phyloP scores from a whole-genome alignment of 2,113 vertebrate species.

The Anas platyrhynchos region DNA sequence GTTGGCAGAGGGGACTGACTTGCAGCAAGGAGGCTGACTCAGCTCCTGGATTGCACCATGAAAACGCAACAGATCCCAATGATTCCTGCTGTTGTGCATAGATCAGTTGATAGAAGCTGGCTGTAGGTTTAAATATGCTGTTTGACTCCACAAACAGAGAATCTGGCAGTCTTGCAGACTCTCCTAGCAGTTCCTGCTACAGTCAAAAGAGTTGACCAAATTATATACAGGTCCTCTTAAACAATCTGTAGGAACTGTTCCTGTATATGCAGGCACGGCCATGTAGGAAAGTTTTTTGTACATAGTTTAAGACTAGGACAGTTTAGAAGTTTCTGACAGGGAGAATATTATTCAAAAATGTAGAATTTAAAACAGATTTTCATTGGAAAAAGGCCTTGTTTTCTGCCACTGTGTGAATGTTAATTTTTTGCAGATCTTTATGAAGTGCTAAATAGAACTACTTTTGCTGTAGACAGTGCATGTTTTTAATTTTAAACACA shows the following conservation, averaged over 20 bases:
- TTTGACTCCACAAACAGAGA: neutral
- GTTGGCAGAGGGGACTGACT: neutral
- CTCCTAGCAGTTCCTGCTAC: neutral
- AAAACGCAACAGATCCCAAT: neutral
- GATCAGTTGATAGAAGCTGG: neutral
- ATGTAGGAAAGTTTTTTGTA: neutral
- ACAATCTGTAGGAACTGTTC: neutral
- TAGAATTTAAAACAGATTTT: neutral
- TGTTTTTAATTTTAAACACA: neutral
- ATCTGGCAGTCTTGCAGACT: neutral
- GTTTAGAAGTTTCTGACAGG: neutral
- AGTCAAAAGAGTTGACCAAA: neutral
- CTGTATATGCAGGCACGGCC: neutral
- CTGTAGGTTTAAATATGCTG: neutral
- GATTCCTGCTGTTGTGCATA: neutral
- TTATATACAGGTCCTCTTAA: neutral
- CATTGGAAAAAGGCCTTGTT: neutral
- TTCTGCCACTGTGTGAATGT: neutral
- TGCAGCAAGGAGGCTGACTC: neutral
- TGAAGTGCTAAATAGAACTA: neutral
- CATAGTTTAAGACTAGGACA: neutral
- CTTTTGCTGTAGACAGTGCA: neutral
- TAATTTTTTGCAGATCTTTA: neutral
- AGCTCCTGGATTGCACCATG: neutral
- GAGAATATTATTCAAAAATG: neutral